A percentile compares a stretch with the other conserved stretches of the same genome.
Evolutionary conservation across 2,888 invertebrate species (phyloP).

Genomic region (Disparrhopalites patrizii): DNA sequence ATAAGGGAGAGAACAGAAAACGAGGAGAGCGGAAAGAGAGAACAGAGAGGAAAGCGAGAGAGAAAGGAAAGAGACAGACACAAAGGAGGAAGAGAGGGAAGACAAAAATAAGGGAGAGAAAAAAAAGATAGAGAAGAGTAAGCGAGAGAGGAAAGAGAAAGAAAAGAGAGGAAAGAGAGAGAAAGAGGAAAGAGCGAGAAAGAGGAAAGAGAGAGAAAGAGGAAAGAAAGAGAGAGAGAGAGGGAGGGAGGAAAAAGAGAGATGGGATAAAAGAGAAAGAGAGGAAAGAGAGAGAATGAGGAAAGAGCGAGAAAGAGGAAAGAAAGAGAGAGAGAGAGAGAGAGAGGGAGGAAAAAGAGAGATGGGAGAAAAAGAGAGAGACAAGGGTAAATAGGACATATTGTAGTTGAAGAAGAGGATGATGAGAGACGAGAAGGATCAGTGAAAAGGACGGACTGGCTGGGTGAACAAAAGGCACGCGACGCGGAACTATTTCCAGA

Average conservation of each 20-base stretch:
- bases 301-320: not conserved
- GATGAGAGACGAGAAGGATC: slow-evolving; percentile 20
- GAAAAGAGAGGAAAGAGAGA: not conserved
- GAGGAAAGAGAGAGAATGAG: not conserved
- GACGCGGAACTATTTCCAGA: slow-evolving; percentile 24
- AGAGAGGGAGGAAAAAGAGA: not conserved
- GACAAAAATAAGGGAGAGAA: too few relatives aligned
- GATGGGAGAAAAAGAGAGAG: not conserved
- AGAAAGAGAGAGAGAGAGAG: not conserved
- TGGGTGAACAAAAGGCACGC: slow-evolving; percentile 30
- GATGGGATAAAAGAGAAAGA: too few relatives aligned
- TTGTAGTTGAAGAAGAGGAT: slow-evolving; percentile 4
- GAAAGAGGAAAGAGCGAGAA: not conserved
- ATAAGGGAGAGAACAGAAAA: too few relatives aligned
- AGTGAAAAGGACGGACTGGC: slow-evolving; percentile 8
- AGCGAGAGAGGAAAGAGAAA: too few relatives aligned
- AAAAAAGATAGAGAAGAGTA: too few relatives aligned
- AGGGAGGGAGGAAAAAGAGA: not conserved
- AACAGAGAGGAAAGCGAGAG: too few relatives aligned
- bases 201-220: not conserved
- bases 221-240: not conserved
- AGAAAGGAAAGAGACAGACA: too few relatives aligned
- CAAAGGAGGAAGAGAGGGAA: too few relatives aligned
- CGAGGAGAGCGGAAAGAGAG: too few relatives aligned
- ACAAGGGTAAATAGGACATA: not conserved